Conservation (phyloP, 2,888 invertebrate species). For the Willowsia nigromaculata region DNA sequence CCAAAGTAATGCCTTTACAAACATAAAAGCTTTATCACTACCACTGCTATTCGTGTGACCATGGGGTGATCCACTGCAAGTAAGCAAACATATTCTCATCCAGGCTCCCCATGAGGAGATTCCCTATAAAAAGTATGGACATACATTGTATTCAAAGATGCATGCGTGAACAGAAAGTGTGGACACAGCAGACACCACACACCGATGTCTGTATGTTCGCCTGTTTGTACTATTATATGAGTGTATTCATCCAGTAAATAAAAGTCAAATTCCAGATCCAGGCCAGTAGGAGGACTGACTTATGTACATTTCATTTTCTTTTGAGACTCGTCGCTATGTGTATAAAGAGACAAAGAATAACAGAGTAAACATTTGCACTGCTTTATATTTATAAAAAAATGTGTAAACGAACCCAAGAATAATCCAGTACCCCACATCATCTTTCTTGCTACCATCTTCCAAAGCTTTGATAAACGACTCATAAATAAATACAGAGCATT, state of each 20-base stretch:
- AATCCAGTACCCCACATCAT: background rate
- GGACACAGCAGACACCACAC: background rate
- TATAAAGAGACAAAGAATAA: background rate
- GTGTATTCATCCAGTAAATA: conserved; percentile 60
- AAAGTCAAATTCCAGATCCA: conserved; percentile 55
- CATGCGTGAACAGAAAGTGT: background rate
- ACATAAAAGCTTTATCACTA: conserved; percentile 18
- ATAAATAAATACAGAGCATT: background rate
- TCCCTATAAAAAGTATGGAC: background rate
- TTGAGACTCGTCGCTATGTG: background rate
- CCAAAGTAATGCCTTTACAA: conserved; percentile 29
- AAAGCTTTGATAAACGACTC: background rate
- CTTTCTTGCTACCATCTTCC: background rate
- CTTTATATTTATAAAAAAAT: conserved; percentile 4
- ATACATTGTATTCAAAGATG: background rate
- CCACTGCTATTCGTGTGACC: background rate
- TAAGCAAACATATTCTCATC: conserved; percentile 53
- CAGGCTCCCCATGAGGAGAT: background rate
- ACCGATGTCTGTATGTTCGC: background rate
- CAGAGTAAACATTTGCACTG: conserved; percentile 57
- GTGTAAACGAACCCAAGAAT: background rate
- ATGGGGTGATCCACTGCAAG: background rate
- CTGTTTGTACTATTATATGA: background rate
- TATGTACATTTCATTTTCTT: conserved; percentile 20
- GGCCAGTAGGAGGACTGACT: conserved; percentile 14